Evolutionary conservation across 2,888 invertebrate species (phyloP).

Genomic region (Metellina segmentata): DNA sequence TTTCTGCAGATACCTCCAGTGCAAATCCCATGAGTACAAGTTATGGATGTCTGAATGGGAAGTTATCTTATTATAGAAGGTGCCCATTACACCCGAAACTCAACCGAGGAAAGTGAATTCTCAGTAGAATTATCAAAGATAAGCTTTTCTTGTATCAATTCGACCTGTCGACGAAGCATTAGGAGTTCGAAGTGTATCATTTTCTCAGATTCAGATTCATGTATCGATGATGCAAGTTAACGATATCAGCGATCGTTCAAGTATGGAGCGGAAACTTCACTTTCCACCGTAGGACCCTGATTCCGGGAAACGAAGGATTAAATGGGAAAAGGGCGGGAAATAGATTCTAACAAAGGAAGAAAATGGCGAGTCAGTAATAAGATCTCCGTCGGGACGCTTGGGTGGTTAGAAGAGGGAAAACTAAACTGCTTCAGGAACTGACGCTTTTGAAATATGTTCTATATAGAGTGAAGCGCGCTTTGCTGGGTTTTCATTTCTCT

Average conservation of each 20-base stretch:
- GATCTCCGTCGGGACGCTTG: slow-evolving; percentile 41
- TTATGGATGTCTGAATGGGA: not conserved
- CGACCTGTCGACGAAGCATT: not conserved
- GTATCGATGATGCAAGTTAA: slow-evolving; percentile 27
- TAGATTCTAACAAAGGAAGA: slow-evolving; percentile 23
- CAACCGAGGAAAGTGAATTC: not conserved
- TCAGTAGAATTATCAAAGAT: not conserved
- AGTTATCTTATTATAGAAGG: not conserved
- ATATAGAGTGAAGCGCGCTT: slow-evolving; percentile 16
- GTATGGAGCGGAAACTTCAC: not conserved
- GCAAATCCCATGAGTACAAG: not conserved
- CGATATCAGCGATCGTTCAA: not conserved
- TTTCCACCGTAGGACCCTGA: slow-evolving; percentile 14
- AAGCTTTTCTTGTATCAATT: not conserved
- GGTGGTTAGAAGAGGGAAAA: slow-evolving; percentile 55
- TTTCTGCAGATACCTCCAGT: not conserved
- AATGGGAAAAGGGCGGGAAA: slow-evolving; percentile 35
- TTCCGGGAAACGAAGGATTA: slow-evolving; percentile 54
- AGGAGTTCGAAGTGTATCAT: not conserved
- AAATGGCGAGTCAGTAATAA: slow-evolving; percentile 39
- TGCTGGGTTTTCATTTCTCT: slow-evolving; percentile 17
- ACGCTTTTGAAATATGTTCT: slow-evolving; percentile 30
- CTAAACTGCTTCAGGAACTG: slow-evolving; percentile 23
- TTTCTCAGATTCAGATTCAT: not conserved
- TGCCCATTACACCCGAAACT: not conserved